phyloP scores from a whole-genome alignment of 2,797 vertebrate genomes.

The Sitta carolinensis region DNA sequence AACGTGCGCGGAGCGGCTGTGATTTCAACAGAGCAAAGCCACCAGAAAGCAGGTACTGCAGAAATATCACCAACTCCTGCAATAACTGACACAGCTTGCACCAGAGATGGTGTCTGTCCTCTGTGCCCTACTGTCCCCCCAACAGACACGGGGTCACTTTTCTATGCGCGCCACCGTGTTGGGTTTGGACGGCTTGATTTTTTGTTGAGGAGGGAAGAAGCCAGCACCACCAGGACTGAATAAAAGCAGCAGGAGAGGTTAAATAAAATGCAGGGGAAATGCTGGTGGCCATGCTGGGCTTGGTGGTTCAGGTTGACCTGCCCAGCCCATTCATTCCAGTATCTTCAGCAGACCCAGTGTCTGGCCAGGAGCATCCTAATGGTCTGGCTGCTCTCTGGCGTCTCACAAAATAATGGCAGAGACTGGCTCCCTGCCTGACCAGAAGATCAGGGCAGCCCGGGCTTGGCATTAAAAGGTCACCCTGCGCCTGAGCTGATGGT shows the following conservation, averaged over 20 bases:
- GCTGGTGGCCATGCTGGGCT: not conserved
- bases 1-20: fast-evolving
- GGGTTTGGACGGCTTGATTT: not conserved
- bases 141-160: fast-evolving
- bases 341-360: not conserved
- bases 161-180: not conserved
- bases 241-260: not conserved
- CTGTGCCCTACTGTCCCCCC: not conserved
- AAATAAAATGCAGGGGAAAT: not conserved
- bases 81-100: not conserved
- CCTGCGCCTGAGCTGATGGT: not conserved
- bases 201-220: not conserved
- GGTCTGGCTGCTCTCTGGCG: not conserved
- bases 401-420: not conserved
- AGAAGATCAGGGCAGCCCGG: not conserved
- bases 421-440: not conserved
- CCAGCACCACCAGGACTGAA: not conserved
- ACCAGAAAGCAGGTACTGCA: slow-evolving; percentile 38
- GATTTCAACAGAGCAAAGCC: slow-evolving; percentile 47
- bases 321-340: not conserved
- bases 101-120: not conserved
- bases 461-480: slow-evolving; percentile 44
- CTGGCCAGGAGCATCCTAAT: not conserved
- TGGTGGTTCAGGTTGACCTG: not conserved
- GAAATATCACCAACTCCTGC: not conserved